A percentile compares a stretch with the other conserved stretches of the same genome.
Evolutionary conservation across 1,140 invertebrate species (phyloP).

Genomic region (Stenopsyche tienmushanensis): DNA sequence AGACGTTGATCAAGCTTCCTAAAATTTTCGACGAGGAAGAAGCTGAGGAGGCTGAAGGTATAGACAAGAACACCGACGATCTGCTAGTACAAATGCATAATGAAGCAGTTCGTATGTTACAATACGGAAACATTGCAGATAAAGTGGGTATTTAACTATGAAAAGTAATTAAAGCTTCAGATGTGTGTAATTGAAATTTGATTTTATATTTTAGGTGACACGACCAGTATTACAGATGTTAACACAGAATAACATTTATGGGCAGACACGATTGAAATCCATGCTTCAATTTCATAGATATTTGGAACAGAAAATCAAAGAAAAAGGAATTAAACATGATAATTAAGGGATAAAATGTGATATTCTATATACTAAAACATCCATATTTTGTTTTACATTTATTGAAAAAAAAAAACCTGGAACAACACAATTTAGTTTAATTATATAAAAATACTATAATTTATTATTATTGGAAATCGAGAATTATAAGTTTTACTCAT

Average conservation of each 20-base stretch:
- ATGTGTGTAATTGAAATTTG: background rate
- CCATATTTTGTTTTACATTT: too few relatives aligned
- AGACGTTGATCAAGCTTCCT: conserved; percentile 70
- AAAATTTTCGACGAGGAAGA: conserved; percentile 77
- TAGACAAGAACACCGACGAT: conserved; percentile 56
- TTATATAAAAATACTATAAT: background rate
- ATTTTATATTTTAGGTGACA: conserved; percentile 48
- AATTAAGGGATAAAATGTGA: too few relatives aligned
- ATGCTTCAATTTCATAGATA: conserved; percentile 53
- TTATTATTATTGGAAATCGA: too few relatives aligned
- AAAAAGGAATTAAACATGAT: conserved; percentile 42
- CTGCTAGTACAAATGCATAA: conserved; percentile 66
- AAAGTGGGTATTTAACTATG: conserved; percentile 49
- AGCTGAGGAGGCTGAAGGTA: conserved; percentile 57
- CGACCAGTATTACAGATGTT: conserved; percentile 57
- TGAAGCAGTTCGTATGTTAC: conserved; percentile 60
- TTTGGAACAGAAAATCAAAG: conserved; percentile 52
- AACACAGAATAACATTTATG: conserved; percentile 52
- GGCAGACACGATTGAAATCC: conserved; percentile 48
- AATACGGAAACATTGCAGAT: conserved; percentile 58
- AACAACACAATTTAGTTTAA: too few relatives aligned
- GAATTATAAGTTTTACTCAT: too few relatives aligned
- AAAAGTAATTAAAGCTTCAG: background rate
- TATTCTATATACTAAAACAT: too few relatives aligned
- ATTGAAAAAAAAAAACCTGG: too few relatives aligned